Conservation (phyloP, 2,113 vertebrate genomes). For the Myodes glareolus region DNA sequence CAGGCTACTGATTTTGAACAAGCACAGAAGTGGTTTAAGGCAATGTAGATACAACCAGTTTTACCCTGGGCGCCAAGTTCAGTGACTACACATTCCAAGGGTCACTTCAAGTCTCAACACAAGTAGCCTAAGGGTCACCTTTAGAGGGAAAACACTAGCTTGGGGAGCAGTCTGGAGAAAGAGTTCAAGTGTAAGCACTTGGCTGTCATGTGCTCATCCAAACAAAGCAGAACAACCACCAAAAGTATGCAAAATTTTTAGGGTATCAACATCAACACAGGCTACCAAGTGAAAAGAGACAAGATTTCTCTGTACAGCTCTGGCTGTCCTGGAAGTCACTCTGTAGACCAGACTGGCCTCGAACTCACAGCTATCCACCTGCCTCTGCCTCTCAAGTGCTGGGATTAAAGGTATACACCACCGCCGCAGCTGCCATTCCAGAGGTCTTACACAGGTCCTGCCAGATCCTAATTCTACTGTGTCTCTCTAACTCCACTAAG, state of each 20-base stretch:
- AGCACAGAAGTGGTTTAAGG: not conserved
- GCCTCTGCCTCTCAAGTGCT: not conserved
- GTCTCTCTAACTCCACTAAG: not conserved
- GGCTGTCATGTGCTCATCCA: not conserved
- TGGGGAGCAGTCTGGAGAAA: not conserved
- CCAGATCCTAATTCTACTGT: not conserved
- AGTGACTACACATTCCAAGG: not conserved
- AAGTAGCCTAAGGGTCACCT: not conserved
- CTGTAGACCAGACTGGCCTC: not conserved
- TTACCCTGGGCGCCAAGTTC: slow-evolving; percentile 21
- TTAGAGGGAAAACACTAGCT: not conserved
- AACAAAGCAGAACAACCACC: not conserved
- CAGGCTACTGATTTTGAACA: slow-evolving; percentile 5
- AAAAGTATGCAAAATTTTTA: not conserved
- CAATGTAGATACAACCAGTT: slow-evolving; percentile 41
- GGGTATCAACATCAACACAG: not conserved
- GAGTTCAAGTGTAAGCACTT: not conserved
- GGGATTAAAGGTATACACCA: not conserved
- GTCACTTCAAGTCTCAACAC: slow-evolving; percentile 50
- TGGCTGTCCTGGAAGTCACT: not conserved
- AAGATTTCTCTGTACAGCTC: not conserved
- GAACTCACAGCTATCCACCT: not conserved
- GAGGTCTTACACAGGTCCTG: not conserved
- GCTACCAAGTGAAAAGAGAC: not conserved
- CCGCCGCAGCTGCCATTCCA: not conserved